Evolutionary conservation across 2,797 vertebrate species (phyloP).

Genomic region (Cuniculus paca): DNA sequence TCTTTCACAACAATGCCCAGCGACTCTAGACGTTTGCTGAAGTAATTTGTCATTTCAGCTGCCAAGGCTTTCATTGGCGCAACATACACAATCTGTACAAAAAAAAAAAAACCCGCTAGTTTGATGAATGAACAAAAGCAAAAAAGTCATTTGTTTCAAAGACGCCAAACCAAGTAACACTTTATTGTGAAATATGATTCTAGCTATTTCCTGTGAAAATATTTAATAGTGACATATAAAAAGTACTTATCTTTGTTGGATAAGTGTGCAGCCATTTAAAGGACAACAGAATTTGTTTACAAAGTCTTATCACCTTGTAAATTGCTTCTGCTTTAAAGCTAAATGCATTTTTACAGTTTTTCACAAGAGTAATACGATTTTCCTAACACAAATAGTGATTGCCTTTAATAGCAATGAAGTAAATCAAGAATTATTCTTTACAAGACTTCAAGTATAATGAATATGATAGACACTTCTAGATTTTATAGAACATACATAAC

Average conservation of each 20-base stretch:
- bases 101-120: slow-evolving; percentile 86
- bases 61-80: slow-evolving; percentile 99
- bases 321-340: slow-evolving; percentile 87
- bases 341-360: slow-evolving; percentile 86
- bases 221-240: slow-evolving; percentile 94
- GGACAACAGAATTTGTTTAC: slow-evolving; percentile 89
- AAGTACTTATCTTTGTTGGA: slow-evolving; percentile 89
- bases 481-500: slow-evolving; percentile 68
- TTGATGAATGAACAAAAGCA: slow-evolving; percentile 94
- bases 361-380: slow-evolving; percentile 85
- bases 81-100: slow-evolving; percentile 96
- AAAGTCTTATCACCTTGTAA: slow-evolving; percentile 84
- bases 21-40: slow-evolving; percentile 97
- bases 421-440: slow-evolving; percentile 82
- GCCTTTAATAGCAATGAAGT: slow-evolving; percentile 81
- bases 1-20: slow-evolving; percentile 97
- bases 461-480: slow-evolving; percentile 79
- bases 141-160: slow-evolving; percentile 91
- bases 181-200: slow-evolving; percentile 93
- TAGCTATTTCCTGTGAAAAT: slow-evolving; percentile 88
- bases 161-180: slow-evolving; percentile 92
- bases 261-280: slow-evolving; percentile 88
- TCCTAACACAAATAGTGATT: slow-evolving; percentile 82
- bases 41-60: slow-evolving; percentile 99
- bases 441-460: slow-evolving; percentile 77